Base-by-base conservation (phyloP, 1,140 invertebrate genomes). In the Apis cerana region DNA sequence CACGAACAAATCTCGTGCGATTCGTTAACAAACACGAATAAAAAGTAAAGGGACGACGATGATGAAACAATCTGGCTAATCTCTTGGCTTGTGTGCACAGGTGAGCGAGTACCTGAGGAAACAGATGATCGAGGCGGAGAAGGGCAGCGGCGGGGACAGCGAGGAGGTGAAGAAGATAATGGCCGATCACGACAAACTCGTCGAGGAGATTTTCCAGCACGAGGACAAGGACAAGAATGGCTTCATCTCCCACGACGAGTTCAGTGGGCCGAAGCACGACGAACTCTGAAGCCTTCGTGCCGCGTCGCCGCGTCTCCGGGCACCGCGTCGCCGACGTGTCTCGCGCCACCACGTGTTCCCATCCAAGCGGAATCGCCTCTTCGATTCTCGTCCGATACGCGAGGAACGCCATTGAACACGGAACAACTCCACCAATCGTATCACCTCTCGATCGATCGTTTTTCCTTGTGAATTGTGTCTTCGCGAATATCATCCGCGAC, bases 211-310 rank as follows among this genome's bases (percentile, higher is more conserved):
- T 86, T 99, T 99, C 96, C 97, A 98, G 92, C 98, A 99, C 92
- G 98, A 99, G 94, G 98, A 99, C 92, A 97, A 97, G 92, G 98
- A 99, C 93, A 98, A 98, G 93, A 98, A 99, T 91, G 98, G 98
- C 58, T 98, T 96, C 94, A 99, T 99, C 88, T 98, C 98, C 75
- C 97, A 98, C 94, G 97, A 98, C 52, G 98, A 99, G 93, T 99
- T 99, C 95, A 98, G 97, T 43, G 98, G 98, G 12, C 98, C 98
- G 23, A 99, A 99, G 93, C 98, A 99, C 94, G 98, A 99, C 92
- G 98, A 99, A 94, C 96, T 99, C 90, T 99, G 97, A 97, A 94
- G 83, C 69, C 76, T 77, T 79, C 74, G 68, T 64, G 75, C 61
- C 62, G 68, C 80, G 82, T 81, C 75, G 62, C 82, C 80, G 72